These are phyloP conservation scores for Oxyura jamaicensis DNA, from an alignment of 2,113 vertebrate species.

Conservation along the genomic window DNA sequence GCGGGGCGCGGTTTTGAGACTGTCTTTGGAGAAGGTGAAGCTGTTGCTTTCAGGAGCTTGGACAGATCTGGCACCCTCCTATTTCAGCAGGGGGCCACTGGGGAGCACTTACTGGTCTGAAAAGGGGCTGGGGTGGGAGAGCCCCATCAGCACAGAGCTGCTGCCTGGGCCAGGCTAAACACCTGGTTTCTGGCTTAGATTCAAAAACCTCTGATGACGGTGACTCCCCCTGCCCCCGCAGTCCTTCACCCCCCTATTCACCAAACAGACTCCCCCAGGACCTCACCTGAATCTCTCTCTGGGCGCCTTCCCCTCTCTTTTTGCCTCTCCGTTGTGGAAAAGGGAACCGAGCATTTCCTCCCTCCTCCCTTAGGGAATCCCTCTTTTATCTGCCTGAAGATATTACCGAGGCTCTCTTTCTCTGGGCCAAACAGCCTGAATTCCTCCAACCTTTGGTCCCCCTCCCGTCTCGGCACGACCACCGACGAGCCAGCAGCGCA, in stretches of 20 bases:
- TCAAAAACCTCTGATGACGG: not conserved
- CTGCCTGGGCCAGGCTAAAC: accelerated
- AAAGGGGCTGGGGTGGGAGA: not conserved
- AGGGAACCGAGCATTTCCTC: not conserved
- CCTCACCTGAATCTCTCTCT: not conserved
- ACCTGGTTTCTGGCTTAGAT: not conserved
- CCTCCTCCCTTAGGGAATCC: not conserved
- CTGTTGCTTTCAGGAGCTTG: not conserved
- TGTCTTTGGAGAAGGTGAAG: not conserved
- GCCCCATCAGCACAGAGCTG: not conserved
- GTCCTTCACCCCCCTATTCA: not conserved
- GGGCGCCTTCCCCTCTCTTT: not conserved
- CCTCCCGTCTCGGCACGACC: not conserved
- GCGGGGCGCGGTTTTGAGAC: not conserved
- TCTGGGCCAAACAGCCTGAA: not conserved
- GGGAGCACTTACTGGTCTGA: not conserved
- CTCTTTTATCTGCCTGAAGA: not conserved
- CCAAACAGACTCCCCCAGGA: accelerated
- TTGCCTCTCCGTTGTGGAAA: not conserved
- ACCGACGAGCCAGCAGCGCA: not conserved
- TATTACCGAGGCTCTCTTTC: not conserved
- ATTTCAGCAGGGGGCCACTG: not conserved
- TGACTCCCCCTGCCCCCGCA: not conserved
- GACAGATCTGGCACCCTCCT: not conserved
- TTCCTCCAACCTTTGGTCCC: not conserved